Evolutionary conservation across 1,140 invertebrate species (phyloP).

Genomic region (Hyposmocoma kahamanoa): DNA sequence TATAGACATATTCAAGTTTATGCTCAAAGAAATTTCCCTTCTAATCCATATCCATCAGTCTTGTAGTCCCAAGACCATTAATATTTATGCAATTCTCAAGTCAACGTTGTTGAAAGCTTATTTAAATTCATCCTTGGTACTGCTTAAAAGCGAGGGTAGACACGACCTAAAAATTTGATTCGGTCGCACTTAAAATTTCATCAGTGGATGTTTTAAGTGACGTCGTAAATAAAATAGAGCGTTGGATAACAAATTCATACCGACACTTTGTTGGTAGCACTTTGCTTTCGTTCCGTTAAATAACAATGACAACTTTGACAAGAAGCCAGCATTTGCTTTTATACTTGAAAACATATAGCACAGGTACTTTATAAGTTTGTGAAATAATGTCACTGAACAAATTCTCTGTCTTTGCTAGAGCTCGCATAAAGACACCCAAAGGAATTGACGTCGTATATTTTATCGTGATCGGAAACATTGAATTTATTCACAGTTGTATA

Average conservation of each 20-base stretch:
- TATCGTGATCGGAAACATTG: background rate
- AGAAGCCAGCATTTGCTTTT: background rate
- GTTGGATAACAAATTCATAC: conserved; percentile 25
- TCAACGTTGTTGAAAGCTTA: conserved; percentile 49
- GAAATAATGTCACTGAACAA: background rate
- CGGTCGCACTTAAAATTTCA: conserved; percentile 40
- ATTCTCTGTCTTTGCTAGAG: background rate
- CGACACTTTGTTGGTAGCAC: background rate
- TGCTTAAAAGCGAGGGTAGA: conserved; percentile 38
- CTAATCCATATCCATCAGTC: conserved; percentile 46
- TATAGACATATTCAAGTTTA: conserved; percentile 17
- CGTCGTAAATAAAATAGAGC: conserved; percentile 25
- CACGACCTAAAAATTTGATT: conserved; percentile 42
- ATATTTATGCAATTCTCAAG: conserved; percentile 57
- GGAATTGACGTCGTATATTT: background rate
- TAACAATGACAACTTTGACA: background rate
- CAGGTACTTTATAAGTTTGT: background rate
- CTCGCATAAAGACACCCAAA: background rate
- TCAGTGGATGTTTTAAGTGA: conserved; percentile 25
- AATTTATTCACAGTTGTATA: too few species aligned
- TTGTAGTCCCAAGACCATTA: conserved; percentile 41
- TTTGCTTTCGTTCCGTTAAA: background rate
- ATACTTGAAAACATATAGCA: background rate
- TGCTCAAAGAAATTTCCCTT: conserved; percentile 23
- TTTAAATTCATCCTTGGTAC: conserved; percentile 57